A percentile compares a stretch with the other conserved stretches of the same genome.
Conservation (phyloP, 2,797 vertebrate species). For the Bovichtus diacanthus region DNA sequence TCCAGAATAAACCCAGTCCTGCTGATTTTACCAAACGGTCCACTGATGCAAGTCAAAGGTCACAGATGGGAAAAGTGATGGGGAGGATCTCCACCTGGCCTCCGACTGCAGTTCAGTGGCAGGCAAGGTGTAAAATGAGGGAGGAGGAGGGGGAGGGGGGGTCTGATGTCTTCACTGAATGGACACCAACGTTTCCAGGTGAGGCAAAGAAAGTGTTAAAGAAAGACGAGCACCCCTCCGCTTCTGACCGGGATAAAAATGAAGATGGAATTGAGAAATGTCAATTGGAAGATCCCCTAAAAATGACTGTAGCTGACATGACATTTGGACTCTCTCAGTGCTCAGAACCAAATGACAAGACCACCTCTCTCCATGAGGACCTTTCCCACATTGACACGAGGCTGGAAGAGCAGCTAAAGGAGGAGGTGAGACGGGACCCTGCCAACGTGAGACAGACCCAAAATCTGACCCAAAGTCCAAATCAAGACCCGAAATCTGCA, state of each 20-base stretch:
- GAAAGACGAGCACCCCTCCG: neutral
- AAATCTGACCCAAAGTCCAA: neutral
- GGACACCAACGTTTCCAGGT: slow-evolving; percentile 26
- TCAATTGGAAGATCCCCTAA: neutral
- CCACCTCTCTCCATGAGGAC: neutral
- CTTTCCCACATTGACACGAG: neutral
- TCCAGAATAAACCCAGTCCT: slow-evolving; percentile 33
- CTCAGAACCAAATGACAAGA: neutral
- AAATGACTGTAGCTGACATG: neutral
- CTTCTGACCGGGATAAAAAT: neutral
- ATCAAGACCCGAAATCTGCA: neutral
- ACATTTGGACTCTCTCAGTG: slow-evolving; percentile 1
- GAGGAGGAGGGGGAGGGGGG: slow-evolving; percentile 36
- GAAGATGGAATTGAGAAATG: neutral
- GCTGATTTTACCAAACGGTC: slow-evolving; percentile 12
- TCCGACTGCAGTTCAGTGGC: slow-evolving; percentile 76
- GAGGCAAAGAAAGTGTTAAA: slow-evolving; percentile 12
- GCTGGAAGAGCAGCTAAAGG: slow-evolving; percentile 7
- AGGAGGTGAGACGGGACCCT: neutral
- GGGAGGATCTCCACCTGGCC: slow-evolving; percentile 83
- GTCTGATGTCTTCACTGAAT: slow-evolving; percentile 29
- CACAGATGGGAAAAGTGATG: slow-evolving; percentile 33
- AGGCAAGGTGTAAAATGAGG: slow-evolving; percentile 56
- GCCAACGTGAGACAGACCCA: neutral
- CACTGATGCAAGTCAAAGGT: neutral